Evolutionary conservation across 2,888 invertebrate species (phyloP), one percentile per base, ranked within the genome.

Genomic region (Erannis defoliaria): DNA sequence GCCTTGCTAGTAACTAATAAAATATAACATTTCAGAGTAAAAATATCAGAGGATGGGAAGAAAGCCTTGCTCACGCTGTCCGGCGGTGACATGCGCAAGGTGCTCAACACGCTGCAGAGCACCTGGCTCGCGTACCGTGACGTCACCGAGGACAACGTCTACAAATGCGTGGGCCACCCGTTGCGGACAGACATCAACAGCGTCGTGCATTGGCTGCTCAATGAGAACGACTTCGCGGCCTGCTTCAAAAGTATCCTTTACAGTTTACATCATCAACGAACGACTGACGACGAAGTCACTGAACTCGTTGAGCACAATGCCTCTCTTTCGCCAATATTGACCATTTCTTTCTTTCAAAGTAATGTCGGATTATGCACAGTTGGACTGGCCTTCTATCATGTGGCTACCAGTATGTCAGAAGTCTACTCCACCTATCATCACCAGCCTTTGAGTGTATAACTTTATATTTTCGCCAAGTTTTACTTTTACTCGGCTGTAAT

Each of bases 21-120:
- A 18, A 8, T 10, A 8, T 53, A n/a, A 38, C 0, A 23, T 57
- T 89, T 6, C 77, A 98, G 97, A n/a, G 94, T 99, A 6, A 94
- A 94, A 64, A 95, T 97, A 23, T 96, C 96, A 0, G 96, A 97
- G 65, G 97, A 97, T 91, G 99, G 99, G 0, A 96, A 97, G 81
- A 94, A 97, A 71, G 99, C 99, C 0, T 85, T 99, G 4, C 93
- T 99, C 66, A 96, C 96, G 0, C 93, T 99, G 1, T 97, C 99
- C 0, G 96, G 96, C 61, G 99, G 99, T 10, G 99, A 99, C 89
- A 99, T 99, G 99, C 94, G 99, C 71, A 98, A 97, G 86, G 98
- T 99, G 0, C 89, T 99, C 19, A 99, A 99, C 89, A 97, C 99
- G 19, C 93, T 99, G 50, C 99, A 99, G 93, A 98, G 99, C 90